phyloP scores from a whole-genome alignment of 2,888 invertebrate genomes.

The Morpho helenor region DNA sequence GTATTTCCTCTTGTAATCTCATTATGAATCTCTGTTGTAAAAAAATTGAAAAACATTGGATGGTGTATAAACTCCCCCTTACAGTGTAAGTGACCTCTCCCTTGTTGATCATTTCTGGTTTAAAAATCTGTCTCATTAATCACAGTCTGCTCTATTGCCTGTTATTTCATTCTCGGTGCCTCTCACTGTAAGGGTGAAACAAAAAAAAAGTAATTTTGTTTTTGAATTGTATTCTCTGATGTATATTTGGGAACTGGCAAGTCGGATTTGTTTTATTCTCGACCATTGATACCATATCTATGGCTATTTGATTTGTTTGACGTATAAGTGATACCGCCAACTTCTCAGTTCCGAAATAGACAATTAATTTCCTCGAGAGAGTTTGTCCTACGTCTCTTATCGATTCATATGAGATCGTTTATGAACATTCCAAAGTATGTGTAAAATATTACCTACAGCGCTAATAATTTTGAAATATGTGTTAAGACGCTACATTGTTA shows the following conservation, averaged over 20 bases:
- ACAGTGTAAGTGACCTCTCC: slow-evolving; percentile 35
- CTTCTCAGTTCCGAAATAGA: slow-evolving; percentile 27
- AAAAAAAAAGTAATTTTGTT: slow-evolving; percentile 70
- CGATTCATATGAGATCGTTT: slow-evolving; percentile 73
- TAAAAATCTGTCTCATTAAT: slow-evolving; percentile 6
- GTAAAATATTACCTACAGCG: slow-evolving; percentile 77
- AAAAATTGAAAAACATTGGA: slow-evolving; percentile 73
- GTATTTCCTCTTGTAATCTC: slow-evolving; percentile 69
- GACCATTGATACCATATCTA: slow-evolving; percentile 42
- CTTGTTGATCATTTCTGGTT: slow-evolving; percentile 5
- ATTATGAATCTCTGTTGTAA: slow-evolving; percentile 71
- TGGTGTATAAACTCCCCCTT: slow-evolving; percentile 57
- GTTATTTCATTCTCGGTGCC: slow-evolving; percentile 24
- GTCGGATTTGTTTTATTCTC: slow-evolving; percentile 50
- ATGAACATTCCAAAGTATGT: slow-evolving; percentile 79
- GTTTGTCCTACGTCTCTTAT: slow-evolving; percentile 36
- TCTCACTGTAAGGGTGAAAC: slow-evolving; percentile 46
- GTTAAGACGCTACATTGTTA: slow-evolving; percentile 79
- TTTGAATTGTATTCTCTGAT: slow-evolving; percentile 48
- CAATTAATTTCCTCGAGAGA: slow-evolving; percentile 14
- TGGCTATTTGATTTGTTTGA: slow-evolving; percentile 35
- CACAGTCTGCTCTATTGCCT: neutral
- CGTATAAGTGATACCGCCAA: slow-evolving; percentile 27
- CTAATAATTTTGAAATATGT: slow-evolving; percentile 78
- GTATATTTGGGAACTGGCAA: slow-evolving; percentile 30